Evolutionary conservation across 2,113 vertebrate species (phyloP).

Genomic region (Vidua macroura): DNA sequence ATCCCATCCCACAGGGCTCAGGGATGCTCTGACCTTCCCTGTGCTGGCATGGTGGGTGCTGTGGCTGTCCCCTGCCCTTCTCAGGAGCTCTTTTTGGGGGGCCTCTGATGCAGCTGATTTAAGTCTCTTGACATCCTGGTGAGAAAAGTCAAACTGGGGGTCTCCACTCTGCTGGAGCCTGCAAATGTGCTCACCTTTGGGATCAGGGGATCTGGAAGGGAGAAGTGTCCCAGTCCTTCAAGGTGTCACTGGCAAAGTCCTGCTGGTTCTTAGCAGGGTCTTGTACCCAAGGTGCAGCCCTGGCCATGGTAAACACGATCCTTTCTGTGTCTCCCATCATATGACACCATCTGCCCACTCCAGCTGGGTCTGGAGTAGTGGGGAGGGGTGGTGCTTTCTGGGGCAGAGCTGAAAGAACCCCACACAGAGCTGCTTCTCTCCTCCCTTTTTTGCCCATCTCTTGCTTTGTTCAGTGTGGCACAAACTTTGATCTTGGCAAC

Average conservation of each 20-base stretch:
- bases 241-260: not conserved
- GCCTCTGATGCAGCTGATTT: not conserved
- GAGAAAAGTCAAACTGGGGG: not conserved
- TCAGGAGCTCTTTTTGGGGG: not conserved
- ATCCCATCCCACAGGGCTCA: not conserved
- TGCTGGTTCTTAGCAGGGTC: not conserved
- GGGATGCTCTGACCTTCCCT: not conserved
- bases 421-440: not conserved
- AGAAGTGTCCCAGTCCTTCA: not conserved
- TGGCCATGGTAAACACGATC: not conserved
- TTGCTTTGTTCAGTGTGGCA: not conserved
- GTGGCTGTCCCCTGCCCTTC: not conserved
- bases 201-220: not conserved
- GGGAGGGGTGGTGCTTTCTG: not conserved
- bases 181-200: not conserved
- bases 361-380: not conserved
- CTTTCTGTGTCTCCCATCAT: not conserved
- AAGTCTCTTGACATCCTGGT: not conserved
- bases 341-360: rapidly evolving
- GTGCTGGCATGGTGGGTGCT: not conserved
- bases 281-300: not conserved
- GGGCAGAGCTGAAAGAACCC: not conserved
- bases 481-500: not conserved
- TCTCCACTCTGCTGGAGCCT: not conserved
- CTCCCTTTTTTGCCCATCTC: not conserved